Conservation (phyloP, 2,888 invertebrate genomes). For the Orgyia antiqua region DNA sequence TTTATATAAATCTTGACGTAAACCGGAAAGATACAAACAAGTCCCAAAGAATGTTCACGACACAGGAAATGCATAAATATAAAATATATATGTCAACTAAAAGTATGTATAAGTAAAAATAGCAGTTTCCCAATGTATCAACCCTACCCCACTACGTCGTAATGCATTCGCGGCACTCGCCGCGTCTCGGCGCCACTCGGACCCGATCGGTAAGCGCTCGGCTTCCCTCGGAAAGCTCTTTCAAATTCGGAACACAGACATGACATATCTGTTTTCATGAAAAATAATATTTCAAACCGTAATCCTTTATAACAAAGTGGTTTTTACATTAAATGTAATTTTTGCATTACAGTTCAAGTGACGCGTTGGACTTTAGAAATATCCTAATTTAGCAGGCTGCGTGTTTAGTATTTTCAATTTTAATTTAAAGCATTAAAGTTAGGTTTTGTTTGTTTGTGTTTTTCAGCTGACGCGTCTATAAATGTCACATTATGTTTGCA, state of each 20-base stretch:
- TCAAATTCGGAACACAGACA: conserved; percentile 64
- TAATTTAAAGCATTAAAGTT: conserved; percentile 28
- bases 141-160: conserved; percentile 61
- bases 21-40: neutral
- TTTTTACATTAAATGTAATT: conserved; percentile 21
- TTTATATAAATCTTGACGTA: neutral
- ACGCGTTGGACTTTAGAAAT: conserved; percentile 67
- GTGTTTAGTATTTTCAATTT: conserved; percentile 30
- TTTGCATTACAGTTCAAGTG: conserved; percentile 52
- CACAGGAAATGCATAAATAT: conserved; percentile 11
- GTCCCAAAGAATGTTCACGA: conserved; percentile 4
- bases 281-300: conserved; percentile 30
- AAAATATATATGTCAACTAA: conserved; percentile 7
- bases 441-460: conserved; percentile 29
- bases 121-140: conserved; percentile 37
- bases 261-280: conserved; percentile 54
- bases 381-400: conserved; percentile 59
- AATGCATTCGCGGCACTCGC: conserved; percentile 72
- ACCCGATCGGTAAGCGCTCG: conserved; percentile 74
- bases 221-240: conserved; percentile 65
- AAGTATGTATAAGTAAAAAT: conserved; percentile 23
- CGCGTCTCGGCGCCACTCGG: conserved; percentile 71
- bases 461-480: conserved; percentile 73
- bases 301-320: conserved; percentile 17
- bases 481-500: conserved; percentile 49